Conservation (phyloP, 2,797 vertebrate species). For the Gephyroberyx darwinii region DNA sequence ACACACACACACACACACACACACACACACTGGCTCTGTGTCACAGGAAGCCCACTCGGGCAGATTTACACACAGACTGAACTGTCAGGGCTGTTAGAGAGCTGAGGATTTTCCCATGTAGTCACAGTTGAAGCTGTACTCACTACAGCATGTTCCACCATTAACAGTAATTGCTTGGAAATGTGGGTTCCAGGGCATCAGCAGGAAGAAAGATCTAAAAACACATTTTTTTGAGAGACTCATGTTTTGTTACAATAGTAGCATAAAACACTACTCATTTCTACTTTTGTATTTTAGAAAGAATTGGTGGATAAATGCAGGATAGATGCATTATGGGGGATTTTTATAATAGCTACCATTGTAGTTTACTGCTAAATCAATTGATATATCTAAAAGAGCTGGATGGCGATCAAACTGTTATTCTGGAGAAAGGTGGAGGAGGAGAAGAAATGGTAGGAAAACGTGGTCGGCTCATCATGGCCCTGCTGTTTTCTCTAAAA, state of each 20-base stretch:
- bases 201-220: background rate
- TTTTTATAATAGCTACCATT: conserved; percentile 1
- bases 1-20: conserved; percentile 11
- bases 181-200: conserved; percentile 34
- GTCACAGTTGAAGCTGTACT: background rate
- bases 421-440: conserved; percentile 38
- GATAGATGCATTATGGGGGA: background rate
- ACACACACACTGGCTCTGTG: conserved; percentile 39
- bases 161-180: conserved; percentile 34
- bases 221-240: background rate
- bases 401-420: conserved; percentile 20
- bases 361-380: conserved; percentile 26
- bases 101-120: conserved; percentile 7
- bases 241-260: background rate
- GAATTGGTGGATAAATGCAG: conserved; percentile 1
- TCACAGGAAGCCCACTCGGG: conserved; percentile 30
- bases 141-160: conserved; percentile 14
- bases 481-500: conserved; percentile 33
- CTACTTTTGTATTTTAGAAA: conserved; percentile 2
- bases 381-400: conserved; percentile 34
- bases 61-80: conserved; percentile 51
- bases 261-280: background rate
- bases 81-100: conserved; percentile 38
- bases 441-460: conserved; percentile 33
- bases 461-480: conserved; percentile 54